These are phyloP conservation scores for Coelopa pilipes DNA, from an alignment of 2,888 invertebrate species.

Conservation along the genomic window DNA sequence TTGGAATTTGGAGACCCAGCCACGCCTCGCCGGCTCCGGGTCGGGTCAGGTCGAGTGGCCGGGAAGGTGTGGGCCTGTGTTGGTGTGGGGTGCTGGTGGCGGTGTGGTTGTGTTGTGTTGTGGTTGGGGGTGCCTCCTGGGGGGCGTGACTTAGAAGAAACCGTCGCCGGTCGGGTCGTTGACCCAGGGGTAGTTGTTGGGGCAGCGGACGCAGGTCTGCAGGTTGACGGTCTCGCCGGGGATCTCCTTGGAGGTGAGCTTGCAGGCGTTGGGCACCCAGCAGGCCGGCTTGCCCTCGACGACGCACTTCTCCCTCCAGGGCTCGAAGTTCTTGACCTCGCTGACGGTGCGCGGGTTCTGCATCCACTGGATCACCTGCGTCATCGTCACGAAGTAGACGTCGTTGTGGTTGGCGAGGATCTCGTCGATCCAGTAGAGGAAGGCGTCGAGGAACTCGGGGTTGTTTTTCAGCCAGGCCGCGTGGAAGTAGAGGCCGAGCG, in stretches of 20 bases:
- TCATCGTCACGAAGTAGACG: constrained; percentile 95
- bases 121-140: constrained; percentile 44
- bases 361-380: constrained; percentile 96
- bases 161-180: constrained; percentile 82
- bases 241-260: constrained; percentile 90
- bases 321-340: constrained; percentile 91
- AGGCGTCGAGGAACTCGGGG: constrained; percentile 90
- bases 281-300: constrained; percentile 86
- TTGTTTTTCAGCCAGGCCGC: constrained; percentile 94
- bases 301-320: constrained; percentile 93
- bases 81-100: constrained; percentile 9
- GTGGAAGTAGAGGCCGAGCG: constrained; percentile 91
- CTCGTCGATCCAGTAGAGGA: constrained; percentile 94
- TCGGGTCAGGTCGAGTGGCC: no score
- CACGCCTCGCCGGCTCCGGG: no score
- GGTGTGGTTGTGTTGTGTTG: constrained; percentile 41
- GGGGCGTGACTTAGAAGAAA: constrained; percentile 79
- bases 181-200: constrained; percentile 94
- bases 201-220: constrained; percentile 92
- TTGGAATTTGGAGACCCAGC: not conserved
- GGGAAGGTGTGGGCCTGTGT: no score
- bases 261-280: constrained; percentile 91
- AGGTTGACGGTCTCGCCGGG: constrained; percentile 94
- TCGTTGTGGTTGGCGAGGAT: constrained; percentile 85
- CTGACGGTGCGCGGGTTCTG: constrained; percentile 87